These are phyloP conservation scores for Candoia aspera DNA, from an alignment of 2,113 vertebrate species.

Conservation along the genomic window DNA sequence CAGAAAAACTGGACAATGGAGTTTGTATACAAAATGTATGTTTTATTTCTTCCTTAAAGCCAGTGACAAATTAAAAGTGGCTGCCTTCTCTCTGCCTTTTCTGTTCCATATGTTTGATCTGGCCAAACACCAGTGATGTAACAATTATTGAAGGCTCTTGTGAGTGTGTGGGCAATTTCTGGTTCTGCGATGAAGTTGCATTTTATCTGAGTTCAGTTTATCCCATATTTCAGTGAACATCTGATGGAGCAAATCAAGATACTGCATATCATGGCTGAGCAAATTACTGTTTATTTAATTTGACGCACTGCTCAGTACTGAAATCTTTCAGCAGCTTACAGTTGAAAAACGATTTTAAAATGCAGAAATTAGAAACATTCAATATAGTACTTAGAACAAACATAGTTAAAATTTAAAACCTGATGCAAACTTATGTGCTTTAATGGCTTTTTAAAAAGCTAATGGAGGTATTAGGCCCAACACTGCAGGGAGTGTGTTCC, in stretches of 20 bases:
- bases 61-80: not conserved
- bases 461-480: not conserved
- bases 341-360: not conserved
- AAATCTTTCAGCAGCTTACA: not conserved
- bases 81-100: not conserved
- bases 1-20: not conserved
- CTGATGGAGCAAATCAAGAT: not conserved
- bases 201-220: not conserved
- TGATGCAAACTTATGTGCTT: not conserved
- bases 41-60: not conserved
- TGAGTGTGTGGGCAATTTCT: not conserved
- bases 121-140: not conserved
- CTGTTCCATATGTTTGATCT: not conserved
- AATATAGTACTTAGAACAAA: not conserved
- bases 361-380: not conserved
- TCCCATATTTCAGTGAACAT: not conserved
- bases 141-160: not conserved
- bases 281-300: not conserved
- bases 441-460: not conserved
- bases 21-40: not conserved
- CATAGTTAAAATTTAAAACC: not conserved
- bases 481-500: not conserved
- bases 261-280: not conserved
- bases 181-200: not conserved
- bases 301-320: not conserved